A percentile compares a stretch with the other conserved stretches of the same genome.
Evolutionary conservation across 2,797 vertebrate species (phyloP).

Genomic region (Pempheris klunzingeri): DNA sequence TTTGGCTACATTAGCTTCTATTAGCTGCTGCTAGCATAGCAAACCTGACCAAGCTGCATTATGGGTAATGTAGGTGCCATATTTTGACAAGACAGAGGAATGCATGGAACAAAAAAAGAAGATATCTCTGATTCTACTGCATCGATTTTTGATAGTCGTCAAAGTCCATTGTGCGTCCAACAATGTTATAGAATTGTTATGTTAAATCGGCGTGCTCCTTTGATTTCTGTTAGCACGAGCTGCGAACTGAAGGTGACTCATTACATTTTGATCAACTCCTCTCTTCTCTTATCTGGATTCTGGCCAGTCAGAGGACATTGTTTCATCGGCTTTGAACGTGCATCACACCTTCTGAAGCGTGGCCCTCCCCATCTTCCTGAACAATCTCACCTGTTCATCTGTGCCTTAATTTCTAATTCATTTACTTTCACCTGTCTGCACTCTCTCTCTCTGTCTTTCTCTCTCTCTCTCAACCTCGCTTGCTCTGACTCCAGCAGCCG

Average conservation of each 20-base stretch:
- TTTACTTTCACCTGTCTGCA: constrained; percentile 34
- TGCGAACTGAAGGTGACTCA: not conserved
- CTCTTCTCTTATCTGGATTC: not conserved
- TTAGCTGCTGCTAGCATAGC: not conserved
- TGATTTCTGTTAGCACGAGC: not conserved
- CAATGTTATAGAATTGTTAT: not conserved
- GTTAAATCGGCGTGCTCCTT: not conserved
- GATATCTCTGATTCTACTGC: not conserved
- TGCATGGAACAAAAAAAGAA: not conserved
- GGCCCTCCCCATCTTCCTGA: constrained; percentile 17
- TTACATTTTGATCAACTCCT: not conserved
- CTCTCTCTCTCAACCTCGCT: constrained; percentile 1
- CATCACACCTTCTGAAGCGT: constrained; percentile 6
- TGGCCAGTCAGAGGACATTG: not conserved
- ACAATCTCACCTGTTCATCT: constrained; percentile 59
- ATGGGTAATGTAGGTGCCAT: not conserved
- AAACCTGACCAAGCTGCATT: not conserved
- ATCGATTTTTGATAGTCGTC: too few relatives aligned
- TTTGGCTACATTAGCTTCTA: not conserved
- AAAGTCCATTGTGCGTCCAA: not conserved
- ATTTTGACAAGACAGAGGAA: not conserved
- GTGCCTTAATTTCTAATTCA: constrained; percentile 39
- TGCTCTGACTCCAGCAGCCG: constrained; percentile 16
- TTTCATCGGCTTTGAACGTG: not conserved
- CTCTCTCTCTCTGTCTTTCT: not conserved